Percentiles rank a stretch among this genome's conserved stretches.
Evolutionary conservation across 2,888 invertebrate genomes (phyloP).

Genomic region (Drosophila seclusa): DNA sequence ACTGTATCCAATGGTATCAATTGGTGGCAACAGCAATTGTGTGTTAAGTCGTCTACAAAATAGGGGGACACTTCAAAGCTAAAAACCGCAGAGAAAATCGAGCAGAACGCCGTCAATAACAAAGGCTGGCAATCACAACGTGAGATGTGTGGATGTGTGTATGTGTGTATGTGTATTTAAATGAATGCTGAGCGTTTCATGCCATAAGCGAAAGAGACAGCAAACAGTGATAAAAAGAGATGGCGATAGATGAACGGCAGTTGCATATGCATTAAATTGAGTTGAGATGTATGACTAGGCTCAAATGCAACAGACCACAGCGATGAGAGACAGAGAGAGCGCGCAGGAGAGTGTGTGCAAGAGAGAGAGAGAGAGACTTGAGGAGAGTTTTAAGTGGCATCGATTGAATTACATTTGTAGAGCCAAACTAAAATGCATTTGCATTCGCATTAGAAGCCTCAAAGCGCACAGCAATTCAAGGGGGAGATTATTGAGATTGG

Average conservation of each 20-base stretch:
- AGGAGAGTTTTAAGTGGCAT: conserved; percentile 36
- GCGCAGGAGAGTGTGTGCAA: not conserved
- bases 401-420: conserved; percentile 73
- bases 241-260: conserved; percentile 18
- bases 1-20: conserved; percentile 64
- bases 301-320: conserved; percentile 51
- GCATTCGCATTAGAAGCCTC: conserved; percentile 61
- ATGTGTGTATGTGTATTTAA: conserved; percentile 1
- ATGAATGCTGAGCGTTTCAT: conserved; percentile 43
- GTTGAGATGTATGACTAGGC: conserved; percentile 52
- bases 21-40: conserved; percentile 45
- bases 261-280: conserved; percentile 44
- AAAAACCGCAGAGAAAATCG: conserved; percentile 65
- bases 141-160: conserved; percentile 10
- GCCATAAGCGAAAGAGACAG: conserved; percentile 31
- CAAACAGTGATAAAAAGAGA: conserved; percentile 25
- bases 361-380: conserved; percentile 7
- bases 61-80: conserved; percentile 57
- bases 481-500: conserved; percentile 12
- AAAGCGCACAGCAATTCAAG: conserved; percentile 8
- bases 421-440: conserved; percentile 25
- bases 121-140: conserved; percentile 58
- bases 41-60: conserved; percentile 31
- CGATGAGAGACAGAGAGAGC: conserved; percentile 2
- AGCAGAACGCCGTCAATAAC: conserved; percentile 50